Evolutionary conservation across 2,797 vertebrate species (phyloP).

Genomic region (Chelon auratus): DNA sequence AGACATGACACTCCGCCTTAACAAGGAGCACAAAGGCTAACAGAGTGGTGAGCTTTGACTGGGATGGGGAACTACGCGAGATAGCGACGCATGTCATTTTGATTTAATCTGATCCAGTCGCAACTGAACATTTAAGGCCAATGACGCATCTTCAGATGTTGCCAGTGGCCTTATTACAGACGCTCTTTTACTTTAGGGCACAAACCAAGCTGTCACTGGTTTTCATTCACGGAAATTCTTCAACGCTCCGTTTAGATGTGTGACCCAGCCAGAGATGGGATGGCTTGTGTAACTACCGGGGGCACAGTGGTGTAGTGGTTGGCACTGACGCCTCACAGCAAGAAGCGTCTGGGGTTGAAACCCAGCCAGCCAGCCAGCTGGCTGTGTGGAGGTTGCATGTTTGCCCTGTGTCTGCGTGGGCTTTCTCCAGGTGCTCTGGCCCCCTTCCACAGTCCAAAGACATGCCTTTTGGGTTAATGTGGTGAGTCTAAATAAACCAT

Average conservation of each 20-base stretch:
- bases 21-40: background rate
- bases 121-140: background rate
- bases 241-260: background rate
- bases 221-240: background rate
- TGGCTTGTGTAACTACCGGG: conserved; percentile 1
- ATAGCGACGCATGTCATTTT: conserved; percentile 15
- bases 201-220: background rate
- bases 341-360: no score
- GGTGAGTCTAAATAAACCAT: no score
- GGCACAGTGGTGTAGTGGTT: no score
- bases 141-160: background rate
- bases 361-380: no score
- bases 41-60: background rate
- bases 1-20: background rate
- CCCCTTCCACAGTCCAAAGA: no score
- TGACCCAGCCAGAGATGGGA: no score
- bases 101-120: conserved; percentile 29
- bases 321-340: no score
- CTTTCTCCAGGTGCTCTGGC: no score
- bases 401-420: no score
- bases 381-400: no score
- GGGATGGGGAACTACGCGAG: background rate
- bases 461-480: no score
- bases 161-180: background rate
- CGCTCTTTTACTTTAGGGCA: background rate